Percentiles rank a stretch among this genome's conserved stretches.
Conservation (phyloP, 2,888 invertebrate species). For the Perizoma flavofasciatum region DNA sequence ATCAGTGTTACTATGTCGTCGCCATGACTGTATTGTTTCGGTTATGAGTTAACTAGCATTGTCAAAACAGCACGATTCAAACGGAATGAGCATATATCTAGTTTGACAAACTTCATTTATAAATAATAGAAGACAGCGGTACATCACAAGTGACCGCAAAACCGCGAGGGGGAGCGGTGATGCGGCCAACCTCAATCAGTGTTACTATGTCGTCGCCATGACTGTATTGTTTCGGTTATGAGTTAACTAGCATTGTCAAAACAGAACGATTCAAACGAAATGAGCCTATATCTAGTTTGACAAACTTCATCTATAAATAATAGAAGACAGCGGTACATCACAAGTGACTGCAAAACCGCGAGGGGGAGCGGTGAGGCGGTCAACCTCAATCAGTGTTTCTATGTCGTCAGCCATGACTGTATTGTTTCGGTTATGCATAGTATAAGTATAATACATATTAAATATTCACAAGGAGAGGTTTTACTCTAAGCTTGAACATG, state of each 20-base stretch:
- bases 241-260: too few relatives aligned
- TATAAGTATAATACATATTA: too few relatives aligned
- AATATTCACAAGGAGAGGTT: too few relatives aligned
- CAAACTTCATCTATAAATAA: not conserved
- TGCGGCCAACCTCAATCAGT: conserved; percentile 15
- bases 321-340: conserved; percentile 2
- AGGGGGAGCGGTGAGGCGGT: conserved; percentile 10
- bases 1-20: conserved; percentile 14
- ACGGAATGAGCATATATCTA: too few relatives aligned
- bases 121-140: not conserved
- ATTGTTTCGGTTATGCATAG: not conserved
- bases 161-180: conserved; percentile 7
- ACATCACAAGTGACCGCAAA: conserved; percentile 11
- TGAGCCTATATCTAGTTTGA: too few relatives aligned
- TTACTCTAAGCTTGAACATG: too few relatives aligned
- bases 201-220: conserved; percentile 13
- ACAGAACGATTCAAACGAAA: too few relatives aligned
- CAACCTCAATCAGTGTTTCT: conserved; percentile 15
- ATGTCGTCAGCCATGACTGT: conserved; percentile 7
- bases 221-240: not conserved
- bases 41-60: too few relatives aligned
- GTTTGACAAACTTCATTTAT: not conserved
- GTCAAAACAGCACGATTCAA: too few relatives aligned
- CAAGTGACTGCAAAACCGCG: conserved; percentile 14
- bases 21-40: too few relatives aligned